These are phyloP conservation scores for Microplitis manilae DNA, from an alignment of 2,888 invertebrate species.

Conservation along the genomic window DNA sequence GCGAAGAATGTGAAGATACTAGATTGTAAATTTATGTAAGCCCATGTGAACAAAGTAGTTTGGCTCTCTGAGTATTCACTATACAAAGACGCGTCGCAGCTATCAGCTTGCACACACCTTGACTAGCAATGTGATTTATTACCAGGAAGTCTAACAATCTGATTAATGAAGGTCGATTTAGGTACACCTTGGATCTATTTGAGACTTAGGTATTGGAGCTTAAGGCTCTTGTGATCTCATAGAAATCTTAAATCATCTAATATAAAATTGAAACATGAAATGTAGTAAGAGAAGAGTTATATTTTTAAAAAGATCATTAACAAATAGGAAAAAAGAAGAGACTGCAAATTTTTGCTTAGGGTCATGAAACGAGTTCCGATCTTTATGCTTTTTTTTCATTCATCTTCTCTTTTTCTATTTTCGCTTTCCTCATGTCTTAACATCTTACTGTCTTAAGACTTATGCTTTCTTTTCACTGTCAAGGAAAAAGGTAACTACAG, in stretches of 20 bases:
- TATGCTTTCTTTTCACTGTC: constrained; percentile 57
- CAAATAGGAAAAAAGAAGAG: constrained; percentile 30
- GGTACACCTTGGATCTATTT: constrained; percentile 45
- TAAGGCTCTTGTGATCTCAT: constrained; percentile 30
- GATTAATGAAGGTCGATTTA: constrained; percentile 68
- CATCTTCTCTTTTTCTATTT: constrained; percentile 32
- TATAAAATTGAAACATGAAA: background rate
- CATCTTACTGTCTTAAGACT: constrained; percentile 24
- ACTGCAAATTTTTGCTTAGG: constrained; percentile 52
- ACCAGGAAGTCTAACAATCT: constrained; percentile 66
- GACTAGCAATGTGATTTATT: constrained; percentile 66
- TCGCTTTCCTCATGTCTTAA: constrained; percentile 14
- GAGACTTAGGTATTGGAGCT: constrained; percentile 30
- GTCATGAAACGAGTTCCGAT: constrained; percentile 61
- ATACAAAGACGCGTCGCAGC: constrained; percentile 64
- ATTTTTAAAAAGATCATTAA: constrained; percentile 18
- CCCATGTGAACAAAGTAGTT: constrained; percentile 6
- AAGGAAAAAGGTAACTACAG: constrained; percentile 38
- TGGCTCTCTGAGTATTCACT: background rate
- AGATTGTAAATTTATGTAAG: background rate
- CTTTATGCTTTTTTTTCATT: constrained; percentile 46
- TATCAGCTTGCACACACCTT: constrained; percentile 52
- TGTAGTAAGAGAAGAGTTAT: constrained; percentile 16
- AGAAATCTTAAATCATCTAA: background rate
- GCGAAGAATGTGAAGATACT: background rate